Evolutionary conservation across 2,888 invertebrate species (phyloP).

Genomic region (Crioceris asparagi): DNA sequence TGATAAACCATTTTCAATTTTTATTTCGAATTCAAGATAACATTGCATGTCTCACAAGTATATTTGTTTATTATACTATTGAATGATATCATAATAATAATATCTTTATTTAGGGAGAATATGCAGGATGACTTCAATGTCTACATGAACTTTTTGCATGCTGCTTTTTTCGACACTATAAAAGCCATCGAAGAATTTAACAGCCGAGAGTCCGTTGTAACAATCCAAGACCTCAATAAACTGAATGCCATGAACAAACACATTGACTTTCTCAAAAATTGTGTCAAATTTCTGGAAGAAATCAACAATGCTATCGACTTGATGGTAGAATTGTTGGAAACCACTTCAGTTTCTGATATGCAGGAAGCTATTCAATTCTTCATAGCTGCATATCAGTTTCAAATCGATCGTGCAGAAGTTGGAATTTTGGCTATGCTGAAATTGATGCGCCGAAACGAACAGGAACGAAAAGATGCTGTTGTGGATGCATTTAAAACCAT

Average conservation of each 20-base stretch:
- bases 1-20: too few species aligned
- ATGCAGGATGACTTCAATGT: slow-evolving; percentile 6
- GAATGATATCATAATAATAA: too few species aligned
- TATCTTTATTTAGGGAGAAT: too few species aligned
- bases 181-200: slow-evolving; percentile 9
- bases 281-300: slow-evolving; percentile 27
- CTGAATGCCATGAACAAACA: slow-evolving; percentile 38
- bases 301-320: slow-evolving; percentile 32
- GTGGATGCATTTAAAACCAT: slow-evolving; percentile 66
- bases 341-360: slow-evolving; percentile 66
- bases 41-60: too few species aligned
- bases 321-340: slow-evolving; percentile 63
- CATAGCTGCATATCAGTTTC: slow-evolving; percentile 67
- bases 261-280: slow-evolving; percentile 59
- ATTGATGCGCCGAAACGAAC: slow-evolving; percentile 72
- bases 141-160: slow-evolving; percentile 12
- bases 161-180: slow-evolving; percentile 12
- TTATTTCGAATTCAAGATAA: too few species aligned
- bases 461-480: slow-evolving; percentile 61
- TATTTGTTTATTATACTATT: too few species aligned
- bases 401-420: slow-evolving; percentile 57
- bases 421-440: slow-evolving; percentile 63
- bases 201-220: slow-evolving; percentile 9
- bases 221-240: slow-evolving; percentile 33
- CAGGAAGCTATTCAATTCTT: slow-evolving; percentile 85